Conservation (phyloP, 1,140 invertebrate species). For the Drosophila ercepeae region DNA sequence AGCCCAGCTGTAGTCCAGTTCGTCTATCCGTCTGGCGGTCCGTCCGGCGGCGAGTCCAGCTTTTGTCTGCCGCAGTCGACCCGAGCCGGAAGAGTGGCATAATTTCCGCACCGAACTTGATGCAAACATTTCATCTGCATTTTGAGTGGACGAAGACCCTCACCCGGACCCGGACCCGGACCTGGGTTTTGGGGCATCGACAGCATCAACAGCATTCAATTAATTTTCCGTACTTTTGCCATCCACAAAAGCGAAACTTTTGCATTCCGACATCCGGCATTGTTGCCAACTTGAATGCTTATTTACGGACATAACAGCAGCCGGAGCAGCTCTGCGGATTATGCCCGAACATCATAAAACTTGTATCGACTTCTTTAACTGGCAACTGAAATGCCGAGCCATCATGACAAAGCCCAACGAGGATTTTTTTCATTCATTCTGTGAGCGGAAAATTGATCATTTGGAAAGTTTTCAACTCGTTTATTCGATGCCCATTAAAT, state of each 20-base stretch:
- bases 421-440: not conserved
- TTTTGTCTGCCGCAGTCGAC: conserved; percentile 25
- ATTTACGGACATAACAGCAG: conserved; percentile 56
- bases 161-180: not conserved
- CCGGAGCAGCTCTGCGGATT: conserved; percentile 23
- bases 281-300: conserved; percentile 66
- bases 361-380: conserved; percentile 43
- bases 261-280: conserved; percentile 50
- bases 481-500: not conserved
- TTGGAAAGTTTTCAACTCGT: not conserved
- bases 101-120: conserved; percentile 75
- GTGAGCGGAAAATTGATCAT: not conserved
- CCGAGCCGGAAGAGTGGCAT: conserved; percentile 62
- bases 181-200: conserved; percentile 23
- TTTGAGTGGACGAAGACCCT: conserved; percentile 46
- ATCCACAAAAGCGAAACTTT: conserved; percentile 58
- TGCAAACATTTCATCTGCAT: conserved; percentile 70
- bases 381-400: conserved; percentile 16
- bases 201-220: conserved; percentile 72
- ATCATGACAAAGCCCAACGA: not conserved
- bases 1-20: conserved; percentile 5
- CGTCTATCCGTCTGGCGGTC: not conserved
- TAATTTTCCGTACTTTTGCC: conserved; percentile 60
- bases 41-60: too few relatives aligned
- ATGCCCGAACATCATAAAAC: conserved; percentile 41